Base-by-base conservation (phyloP, 92 coral and sea anemone species). In the Virgularia gustaviana region DNA sequence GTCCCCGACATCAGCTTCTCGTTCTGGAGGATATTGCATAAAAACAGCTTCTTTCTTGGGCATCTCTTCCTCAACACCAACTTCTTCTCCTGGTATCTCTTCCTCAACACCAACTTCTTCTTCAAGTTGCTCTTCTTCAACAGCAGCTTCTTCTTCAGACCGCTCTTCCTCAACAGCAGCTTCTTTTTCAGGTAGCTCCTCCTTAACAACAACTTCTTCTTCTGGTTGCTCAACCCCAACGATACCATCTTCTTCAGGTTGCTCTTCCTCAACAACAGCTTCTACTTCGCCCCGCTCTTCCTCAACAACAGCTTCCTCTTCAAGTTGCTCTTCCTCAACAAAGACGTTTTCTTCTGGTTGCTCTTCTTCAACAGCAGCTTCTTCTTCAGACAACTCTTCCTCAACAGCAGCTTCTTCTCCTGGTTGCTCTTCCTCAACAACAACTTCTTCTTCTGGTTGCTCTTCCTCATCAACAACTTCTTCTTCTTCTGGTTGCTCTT, bases 281-380 rank as follows among this genome's bases (percentile, higher is more conserved):
- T 82, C 90, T 13, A 83, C 88, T 63, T 79, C 90, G 33, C 79
- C 94, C 28, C 80, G 73, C 19, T 81, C 76, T 16, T 75, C 78
- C 27, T 75, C 83, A 2, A 85, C 78, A 45, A 77, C 81, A 9
- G 68, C 57, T 9, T 79, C 79, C 65, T 68, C 87, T 39, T 85
- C 89, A 54, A 85, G 33, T 57, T 33, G 64, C 35, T 32, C 35
- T 27, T 90, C 89, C 27, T 90, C 95, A 52, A 85, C 96, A 36
- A 85, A 44, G 2, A 90, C 90, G 9, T 90, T 86, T 9, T 88
- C 97, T 59, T 88, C 90, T 25, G 82, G 87, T 38, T 78, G 71
- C 51, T 80, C 86, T 32, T 79, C 89, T 62, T 85, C 89, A 52
- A 87, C 82, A 36, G 79, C 79, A 6, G 60, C 77, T 42, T 83